Evolutionary conservation across 1,140 invertebrate genomes (phyloP).

Genomic region (Drosophila orosa): DNA sequence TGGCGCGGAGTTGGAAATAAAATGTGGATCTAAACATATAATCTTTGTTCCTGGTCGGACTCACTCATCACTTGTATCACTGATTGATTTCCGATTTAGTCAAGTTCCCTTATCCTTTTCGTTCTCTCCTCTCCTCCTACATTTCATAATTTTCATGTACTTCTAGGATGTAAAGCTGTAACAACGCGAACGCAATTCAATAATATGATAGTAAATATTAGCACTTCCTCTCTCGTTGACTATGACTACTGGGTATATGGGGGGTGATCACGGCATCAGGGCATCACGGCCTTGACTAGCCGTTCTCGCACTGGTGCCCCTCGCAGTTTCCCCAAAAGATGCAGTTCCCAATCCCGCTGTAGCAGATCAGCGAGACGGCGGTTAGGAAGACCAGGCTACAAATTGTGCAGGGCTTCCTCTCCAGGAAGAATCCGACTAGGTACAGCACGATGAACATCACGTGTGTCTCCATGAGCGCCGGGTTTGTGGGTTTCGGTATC

Average conservation of each 20-base stretch:
- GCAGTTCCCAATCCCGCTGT: conserved; percentile 97
- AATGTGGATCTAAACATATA: conserved; percentile 29
- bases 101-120: conserved; percentile 27
- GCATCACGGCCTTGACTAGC: conserved; percentile 69
- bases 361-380: conserved; percentile 96
- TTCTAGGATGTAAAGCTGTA: conserved; percentile 50
- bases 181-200: conserved; percentile 55
- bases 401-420: conserved; percentile 98
- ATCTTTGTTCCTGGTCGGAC: conserved; percentile 45
- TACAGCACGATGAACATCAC: conserved; percentile 98
- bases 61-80: conserved; percentile 55
- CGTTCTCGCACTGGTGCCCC: conserved; percentile 89
- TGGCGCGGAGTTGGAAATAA: conserved; percentile 21
- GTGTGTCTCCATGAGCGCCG: conserved; percentile 96
- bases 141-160: conserved; percentile 2
- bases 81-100: conserved; percentile 48
- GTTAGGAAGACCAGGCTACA: conserved; percentile 97
- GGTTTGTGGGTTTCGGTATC: conserved; percentile 98
- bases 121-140: background rate
- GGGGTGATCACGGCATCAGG: background rate
- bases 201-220: conserved; percentile 43
- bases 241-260: conserved; percentile 25
- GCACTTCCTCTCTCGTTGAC: conserved; percentile 47
- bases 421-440: conserved; percentile 96
- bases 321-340: conserved; percentile 95